Evolutionary conservation across 2,888 invertebrate species (phyloP).

Genomic region (Andrena dorsata): DNA sequence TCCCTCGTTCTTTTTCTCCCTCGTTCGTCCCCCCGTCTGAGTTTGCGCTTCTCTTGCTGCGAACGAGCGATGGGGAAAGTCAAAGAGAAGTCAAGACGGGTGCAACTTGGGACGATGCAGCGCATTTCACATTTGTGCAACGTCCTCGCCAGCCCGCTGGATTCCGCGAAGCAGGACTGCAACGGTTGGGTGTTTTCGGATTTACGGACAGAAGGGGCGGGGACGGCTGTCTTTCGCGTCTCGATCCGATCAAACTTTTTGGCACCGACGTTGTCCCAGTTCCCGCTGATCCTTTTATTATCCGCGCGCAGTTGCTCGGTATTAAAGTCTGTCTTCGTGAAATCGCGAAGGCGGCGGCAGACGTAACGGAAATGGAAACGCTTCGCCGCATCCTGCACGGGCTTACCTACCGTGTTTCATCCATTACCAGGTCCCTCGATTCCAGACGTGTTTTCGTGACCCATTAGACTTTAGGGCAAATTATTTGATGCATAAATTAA

Average conservation of each 20-base stretch:
- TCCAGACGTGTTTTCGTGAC: neutral
- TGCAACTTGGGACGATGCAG: neutral
- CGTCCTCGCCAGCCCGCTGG: constrained; percentile 2
- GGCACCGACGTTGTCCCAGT: constrained; percentile 48
- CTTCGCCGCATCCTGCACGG: constrained; percentile 21
- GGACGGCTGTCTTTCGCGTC: constrained; percentile 36
- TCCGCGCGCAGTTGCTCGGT: constrained; percentile 40
- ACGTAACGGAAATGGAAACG: constrained; percentile 44
- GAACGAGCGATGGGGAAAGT: neutral
- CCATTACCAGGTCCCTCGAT: constrained; percentile 15
- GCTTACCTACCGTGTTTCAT: constrained; percentile 27
- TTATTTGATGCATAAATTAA: no score
- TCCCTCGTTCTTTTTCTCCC: no score
- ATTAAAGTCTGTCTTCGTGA: constrained; percentile 53
- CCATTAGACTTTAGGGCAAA: no score
- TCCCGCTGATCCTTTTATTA: constrained; percentile 58
- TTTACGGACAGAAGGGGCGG: constrained; percentile 34
- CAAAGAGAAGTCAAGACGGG: neutral
- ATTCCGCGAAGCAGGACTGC: constrained; percentile 16
- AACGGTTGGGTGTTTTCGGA: constrained; percentile 41
- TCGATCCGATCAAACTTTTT: constrained; percentile 52
- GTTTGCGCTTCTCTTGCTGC: neutral
- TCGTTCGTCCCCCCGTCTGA: neutral
- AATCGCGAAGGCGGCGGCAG: constrained; percentile 38
- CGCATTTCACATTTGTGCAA: constrained; percentile 5